Evolutionary conservation across 2,797 vertebrate species (phyloP), one percentile per base, ranked within the genome.

Genomic region (Artibeus jamaicensis): DNA sequence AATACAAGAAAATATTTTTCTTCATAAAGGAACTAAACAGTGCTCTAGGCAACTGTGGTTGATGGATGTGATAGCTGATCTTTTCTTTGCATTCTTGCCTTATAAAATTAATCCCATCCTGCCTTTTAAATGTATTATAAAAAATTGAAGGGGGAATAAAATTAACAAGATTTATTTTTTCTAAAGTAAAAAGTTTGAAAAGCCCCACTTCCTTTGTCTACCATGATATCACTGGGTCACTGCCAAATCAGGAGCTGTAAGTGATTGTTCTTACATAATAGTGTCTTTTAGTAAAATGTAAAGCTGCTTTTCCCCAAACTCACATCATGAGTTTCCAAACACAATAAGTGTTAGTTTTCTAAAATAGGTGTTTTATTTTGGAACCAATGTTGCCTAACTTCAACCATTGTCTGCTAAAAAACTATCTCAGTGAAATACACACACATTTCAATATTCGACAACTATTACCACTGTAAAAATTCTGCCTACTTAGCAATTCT

Each of bases 121-220:
- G 0, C 55, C 44, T 82, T 84, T 53, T 85, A 86, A 93, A 87
- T 1, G 44, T 39, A 77, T 87, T 94, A 94, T 3, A 29, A 3
- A 22, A 95, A 44, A 24, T 42, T 62, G 68, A 95, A 67, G 93
- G 57, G 4, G 94, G 5, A 65, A 73, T 39, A 82, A 81, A 59
- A 86, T 77, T 76, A 96, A 86, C 55, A 86, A 77, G 96, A 24
- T 16, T 0, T 87, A 7, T 62, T 91, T 57, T 62, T 53, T 93
- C 39, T 97, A 44, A 96, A 18, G 8, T 94, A 32, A 94, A 91
- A 95, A 92, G 11, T 55, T 12, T 84, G 84, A 93, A 29, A 96
- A 93, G 21, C 1, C 0, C 4, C 5, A 34, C 68, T 46, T 6
- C 48, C 50, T 93, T 95, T 95, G 93, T 88, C 32, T 95, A 83